phyloP scores from a whole-genome alignment of 2,888 invertebrate species.

The Diarsia mendica region DNA sequence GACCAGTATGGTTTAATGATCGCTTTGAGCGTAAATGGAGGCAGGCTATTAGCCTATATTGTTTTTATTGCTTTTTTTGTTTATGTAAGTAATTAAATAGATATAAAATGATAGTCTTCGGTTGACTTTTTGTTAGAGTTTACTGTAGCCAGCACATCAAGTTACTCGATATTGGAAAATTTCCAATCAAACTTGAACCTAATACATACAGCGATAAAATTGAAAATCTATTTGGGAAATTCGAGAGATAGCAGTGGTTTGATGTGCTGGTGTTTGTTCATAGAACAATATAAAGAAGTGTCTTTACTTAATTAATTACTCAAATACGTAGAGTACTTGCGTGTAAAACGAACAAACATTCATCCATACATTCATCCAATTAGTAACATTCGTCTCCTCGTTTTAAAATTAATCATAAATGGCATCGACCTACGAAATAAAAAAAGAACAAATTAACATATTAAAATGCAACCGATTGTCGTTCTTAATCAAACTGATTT shows the following conservation, averaged over 20 bases:
- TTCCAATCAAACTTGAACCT: too few relatives aligned
- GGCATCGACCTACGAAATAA: background rate
- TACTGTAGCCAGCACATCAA: too few relatives aligned
- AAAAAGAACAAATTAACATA: constrained; percentile 15
- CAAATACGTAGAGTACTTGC: background rate
- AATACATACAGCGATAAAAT: too few relatives aligned
- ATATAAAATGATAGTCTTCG: background rate
- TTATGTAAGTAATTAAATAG: background rate
- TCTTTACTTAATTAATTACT: too few relatives aligned
- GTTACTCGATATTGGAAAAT: too few relatives aligned
- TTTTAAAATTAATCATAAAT: constrained; percentile 1
- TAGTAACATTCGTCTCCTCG: background rate
- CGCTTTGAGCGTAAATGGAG: background rate
- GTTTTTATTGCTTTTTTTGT: constrained; percentile 8
- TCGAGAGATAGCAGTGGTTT: too few relatives aligned
- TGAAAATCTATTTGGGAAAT: too few relatives aligned
- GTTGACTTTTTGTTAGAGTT: background rate
- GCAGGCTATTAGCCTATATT: constrained; percentile 4
- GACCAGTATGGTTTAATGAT: constrained; percentile 11
- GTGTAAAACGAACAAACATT: background rate
- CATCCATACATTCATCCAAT: background rate
- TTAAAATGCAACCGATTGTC: constrained; percentile 13
- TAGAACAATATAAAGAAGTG: background rate
- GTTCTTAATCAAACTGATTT: constrained; percentile 19
- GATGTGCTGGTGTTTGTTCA: background rate